These are phyloP conservation scores for Marronus borbonicus DNA, from an alignment of 2,888 invertebrate genomes.

Conservation along the genomic window DNA sequence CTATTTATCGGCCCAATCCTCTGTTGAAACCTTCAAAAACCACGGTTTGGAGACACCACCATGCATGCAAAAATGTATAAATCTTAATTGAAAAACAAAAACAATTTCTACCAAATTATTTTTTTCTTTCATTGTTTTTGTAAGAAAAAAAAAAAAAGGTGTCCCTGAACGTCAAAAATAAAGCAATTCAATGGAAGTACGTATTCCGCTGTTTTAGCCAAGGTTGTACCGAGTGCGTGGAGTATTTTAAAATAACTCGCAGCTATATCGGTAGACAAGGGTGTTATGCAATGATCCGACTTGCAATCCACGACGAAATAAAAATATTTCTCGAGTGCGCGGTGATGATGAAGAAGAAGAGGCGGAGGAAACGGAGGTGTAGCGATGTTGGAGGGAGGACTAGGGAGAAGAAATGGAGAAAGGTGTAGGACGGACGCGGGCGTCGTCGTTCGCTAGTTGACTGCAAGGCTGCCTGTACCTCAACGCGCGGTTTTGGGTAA, in stretches of 20 bases:
- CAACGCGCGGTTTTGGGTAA: constrained; percentile 56
- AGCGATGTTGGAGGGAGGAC: constrained; percentile 8
- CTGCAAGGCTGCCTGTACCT: neutral
- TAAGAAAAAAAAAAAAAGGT: no score
- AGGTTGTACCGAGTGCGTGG: neutral
- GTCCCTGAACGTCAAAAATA: no score
- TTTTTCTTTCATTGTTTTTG: no score
- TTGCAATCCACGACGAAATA: constrained; percentile 24
- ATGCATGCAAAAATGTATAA: no score
- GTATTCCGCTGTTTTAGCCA: no score
- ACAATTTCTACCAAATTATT: no score
- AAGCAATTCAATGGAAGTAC: no score
- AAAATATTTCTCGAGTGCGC: constrained; percentile 6
- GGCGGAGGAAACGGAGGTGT: neutral
- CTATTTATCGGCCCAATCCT: no score
- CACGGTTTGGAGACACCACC: no score
- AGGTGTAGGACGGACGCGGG: constrained; percentile 62
- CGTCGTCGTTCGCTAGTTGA: constrained; percentile 68
- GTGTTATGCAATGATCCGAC: constrained; percentile 13
- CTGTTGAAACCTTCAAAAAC: no score
- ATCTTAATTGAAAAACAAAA: no score
- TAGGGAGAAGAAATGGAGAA: constrained; percentile 57
- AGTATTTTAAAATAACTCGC: constrained; percentile 33
- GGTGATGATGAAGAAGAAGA: no score
- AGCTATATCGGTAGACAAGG: constrained; percentile 34